These are phyloP conservation scores for Oscheius sp. DNA, from an alignment of 2,888 invertebrate genomes.

Conservation along the genomic window DNA sequence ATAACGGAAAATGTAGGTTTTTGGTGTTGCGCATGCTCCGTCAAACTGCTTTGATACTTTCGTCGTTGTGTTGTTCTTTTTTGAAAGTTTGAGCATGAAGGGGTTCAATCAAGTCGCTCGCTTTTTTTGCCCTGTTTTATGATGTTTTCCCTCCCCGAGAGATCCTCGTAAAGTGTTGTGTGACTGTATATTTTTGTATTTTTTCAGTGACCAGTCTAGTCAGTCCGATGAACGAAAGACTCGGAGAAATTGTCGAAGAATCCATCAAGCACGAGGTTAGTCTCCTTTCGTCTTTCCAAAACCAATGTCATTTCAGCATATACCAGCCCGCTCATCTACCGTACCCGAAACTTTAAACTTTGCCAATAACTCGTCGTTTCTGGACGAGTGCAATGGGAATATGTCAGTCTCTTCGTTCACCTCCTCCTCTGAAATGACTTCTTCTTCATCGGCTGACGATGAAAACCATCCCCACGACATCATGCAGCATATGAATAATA, in stretches of 20 bases:
- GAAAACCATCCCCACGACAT: slow-evolving; percentile 34
- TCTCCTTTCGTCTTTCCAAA: neutral
- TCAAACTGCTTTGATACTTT: neutral
- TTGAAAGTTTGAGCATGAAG: neutral
- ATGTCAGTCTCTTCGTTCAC: slow-evolving; percentile 19
- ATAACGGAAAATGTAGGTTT: slow-evolving; percentile 62
- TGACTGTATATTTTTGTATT: neutral
- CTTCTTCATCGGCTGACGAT: slow-evolving; percentile 33
- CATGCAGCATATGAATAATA: slow-evolving; percentile 25
- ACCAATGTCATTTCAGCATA: slow-evolving; percentile 29
- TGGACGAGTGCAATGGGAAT: slow-evolving; percentile 33
- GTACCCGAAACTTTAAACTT: slow-evolving; percentile 61
- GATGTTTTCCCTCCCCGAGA: neutral
- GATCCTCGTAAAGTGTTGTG: neutral
- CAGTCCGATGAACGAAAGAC: slow-evolving; percentile 52
- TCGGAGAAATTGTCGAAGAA: slow-evolving; percentile 55
- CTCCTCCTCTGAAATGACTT: slow-evolving; percentile 27
- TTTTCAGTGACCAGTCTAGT: slow-evolving; percentile 58
- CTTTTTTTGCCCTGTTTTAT: neutral
- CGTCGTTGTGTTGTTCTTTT: slow-evolving; percentile 1
- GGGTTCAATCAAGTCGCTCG: slow-evolving; percentile 11
- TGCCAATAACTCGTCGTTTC: neutral
- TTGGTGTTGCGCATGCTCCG: slow-evolving; percentile 20
- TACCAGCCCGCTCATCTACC: slow-evolving; percentile 60
- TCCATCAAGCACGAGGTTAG: slow-evolving; percentile 20